Evolutionary conservation across 1,140 invertebrate species (phyloP).

Genomic region (Drosophila virilis): DNA sequence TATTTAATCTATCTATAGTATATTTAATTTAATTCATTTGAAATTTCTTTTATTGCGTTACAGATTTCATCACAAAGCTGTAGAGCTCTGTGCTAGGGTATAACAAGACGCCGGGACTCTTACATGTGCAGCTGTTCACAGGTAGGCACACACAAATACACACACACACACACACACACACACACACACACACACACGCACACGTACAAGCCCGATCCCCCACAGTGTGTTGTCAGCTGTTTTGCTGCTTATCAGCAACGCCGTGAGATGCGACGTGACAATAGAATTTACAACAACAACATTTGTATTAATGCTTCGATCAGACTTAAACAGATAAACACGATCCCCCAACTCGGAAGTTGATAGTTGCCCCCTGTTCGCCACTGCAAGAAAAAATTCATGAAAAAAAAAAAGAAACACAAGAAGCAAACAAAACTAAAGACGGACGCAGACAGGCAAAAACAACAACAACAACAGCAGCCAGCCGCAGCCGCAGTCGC

Average conservation of each 20-base stretch:
- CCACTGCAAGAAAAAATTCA: no score
- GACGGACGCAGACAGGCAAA: constrained; percentile 23
- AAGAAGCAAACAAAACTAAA: constrained; percentile 2
- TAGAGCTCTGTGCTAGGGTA: neutral
- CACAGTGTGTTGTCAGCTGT: constrained; percentile 36
- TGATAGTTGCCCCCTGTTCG: neutral
- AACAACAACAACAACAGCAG: constrained; percentile 8
- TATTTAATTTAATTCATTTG: no score
- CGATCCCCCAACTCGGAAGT: constrained; percentile 44
- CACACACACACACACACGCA: constrained; percentile 12
- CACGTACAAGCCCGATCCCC: constrained; percentile 29
- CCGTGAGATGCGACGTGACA: constrained; percentile 15
- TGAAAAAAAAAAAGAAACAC: constrained; percentile 10
- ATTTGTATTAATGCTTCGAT: constrained; percentile 23
- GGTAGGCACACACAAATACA: no score
- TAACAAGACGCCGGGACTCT: constrained; percentile 8
- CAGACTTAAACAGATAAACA: constrained; percentile 22
- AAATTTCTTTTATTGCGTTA: neutral
- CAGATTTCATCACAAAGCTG: constrained; percentile 7
- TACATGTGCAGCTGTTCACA: constrained; percentile 74
- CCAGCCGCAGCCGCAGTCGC: no score
- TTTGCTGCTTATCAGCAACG: constrained; percentile 27
- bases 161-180: constrained; percentile 21
- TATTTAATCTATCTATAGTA: no score
- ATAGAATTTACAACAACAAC: constrained; percentile 9